phyloP scores from a whole-genome alignment of 30 jellyfish, hydroid and myxozoan genomes.

The Chrysaora quinquecirrha region DNA sequence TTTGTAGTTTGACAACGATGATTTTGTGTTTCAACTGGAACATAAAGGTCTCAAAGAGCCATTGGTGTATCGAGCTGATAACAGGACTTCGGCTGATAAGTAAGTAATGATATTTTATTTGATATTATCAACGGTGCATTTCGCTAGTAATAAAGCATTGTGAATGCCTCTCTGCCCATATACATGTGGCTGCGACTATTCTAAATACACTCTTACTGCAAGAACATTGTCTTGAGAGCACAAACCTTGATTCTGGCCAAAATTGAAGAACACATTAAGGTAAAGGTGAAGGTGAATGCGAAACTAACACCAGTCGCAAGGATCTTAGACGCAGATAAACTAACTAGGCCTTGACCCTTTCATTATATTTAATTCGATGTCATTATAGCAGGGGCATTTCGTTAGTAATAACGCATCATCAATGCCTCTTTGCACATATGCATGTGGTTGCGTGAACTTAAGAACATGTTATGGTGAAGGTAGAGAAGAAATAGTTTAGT shows the following conservation, averaged over 20 bases:
- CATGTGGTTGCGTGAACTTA: too few relatives aligned
- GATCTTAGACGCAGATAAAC: too few relatives aligned
- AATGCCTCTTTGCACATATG: too few relatives aligned
- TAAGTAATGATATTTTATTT: background rate
- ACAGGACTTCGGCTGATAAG: conserved; percentile 63
- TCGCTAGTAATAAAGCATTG: background rate
- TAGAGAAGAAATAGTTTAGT: too few relatives aligned
- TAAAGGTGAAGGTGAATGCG: background rate
- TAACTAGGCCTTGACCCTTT: too few relatives aligned
- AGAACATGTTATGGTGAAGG: too few relatives aligned
- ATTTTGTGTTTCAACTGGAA: conserved; percentile 57
- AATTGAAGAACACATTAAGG: background rate
- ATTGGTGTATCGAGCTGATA: conserved; percentile 62
- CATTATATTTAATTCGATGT: too few relatives aligned
- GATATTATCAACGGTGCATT: background rate
- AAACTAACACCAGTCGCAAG: too few relatives aligned
- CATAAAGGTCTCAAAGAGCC: conserved; percentile 84
- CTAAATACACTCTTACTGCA: background rate
- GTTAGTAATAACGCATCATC: too few relatives aligned
- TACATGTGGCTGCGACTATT: background rate
- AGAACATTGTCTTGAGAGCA: background rate
- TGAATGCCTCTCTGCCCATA: background rate
- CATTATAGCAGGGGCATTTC: too few relatives aligned
- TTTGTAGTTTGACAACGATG: conserved; percentile 76
- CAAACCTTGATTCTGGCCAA: background rate